Conservation (phyloP, 2,888 invertebrate genomes). For the Temnothorax unifasciatus region DNA sequence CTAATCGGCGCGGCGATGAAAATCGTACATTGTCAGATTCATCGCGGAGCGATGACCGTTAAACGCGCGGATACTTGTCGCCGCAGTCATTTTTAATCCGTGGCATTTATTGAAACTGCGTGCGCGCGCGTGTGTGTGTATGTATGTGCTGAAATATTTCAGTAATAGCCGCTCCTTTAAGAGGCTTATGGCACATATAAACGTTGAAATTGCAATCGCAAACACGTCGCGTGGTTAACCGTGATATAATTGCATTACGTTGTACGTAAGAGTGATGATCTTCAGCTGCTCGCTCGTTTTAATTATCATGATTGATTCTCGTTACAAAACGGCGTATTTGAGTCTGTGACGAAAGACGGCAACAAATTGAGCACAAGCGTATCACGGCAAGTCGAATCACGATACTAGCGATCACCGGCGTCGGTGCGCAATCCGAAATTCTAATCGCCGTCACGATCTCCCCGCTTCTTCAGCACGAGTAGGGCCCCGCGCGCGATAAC, state of each 20-base stretch:
- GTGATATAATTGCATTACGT: slow-evolving; percentile 31
- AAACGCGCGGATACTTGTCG: slow-evolving; percentile 25
- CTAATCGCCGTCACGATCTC: slow-evolving; percentile 64
- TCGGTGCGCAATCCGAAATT: slow-evolving; percentile 48
- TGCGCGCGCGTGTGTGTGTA: neutral
- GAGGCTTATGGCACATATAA: slow-evolving; percentile 4
- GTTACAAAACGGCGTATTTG: slow-evolving; percentile 2
- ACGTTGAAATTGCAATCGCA: slow-evolving; percentile 24
- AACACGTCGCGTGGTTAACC: neutral
- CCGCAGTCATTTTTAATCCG: slow-evolving; percentile 26
- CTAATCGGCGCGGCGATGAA: slow-evolving; percentile 47
- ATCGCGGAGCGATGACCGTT: slow-evolving; percentile 22
- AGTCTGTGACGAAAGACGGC: neutral
- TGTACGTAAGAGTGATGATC: slow-evolving; percentile 11
- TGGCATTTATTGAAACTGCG: slow-evolving; percentile 12
- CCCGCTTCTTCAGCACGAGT: slow-evolving; percentile 57
- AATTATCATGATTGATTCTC: slow-evolving; percentile 21
- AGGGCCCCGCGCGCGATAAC: slow-evolving; percentile 62
- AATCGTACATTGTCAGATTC: neutral
- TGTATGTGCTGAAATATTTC: slow-evolving; percentile 3
- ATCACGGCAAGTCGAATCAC: slow-evolving; percentile 1
- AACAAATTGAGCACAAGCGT: slow-evolving; percentile 5
- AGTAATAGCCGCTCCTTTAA: slow-evolving; percentile 5
- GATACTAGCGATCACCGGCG: neutral
- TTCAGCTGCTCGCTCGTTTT: neutral